Evolutionary conservation across 1,140 invertebrate genomes (phyloP), one percentile per base, ranked within the genome.

Genomic region (Lepidotrigona ventralis): DNA sequence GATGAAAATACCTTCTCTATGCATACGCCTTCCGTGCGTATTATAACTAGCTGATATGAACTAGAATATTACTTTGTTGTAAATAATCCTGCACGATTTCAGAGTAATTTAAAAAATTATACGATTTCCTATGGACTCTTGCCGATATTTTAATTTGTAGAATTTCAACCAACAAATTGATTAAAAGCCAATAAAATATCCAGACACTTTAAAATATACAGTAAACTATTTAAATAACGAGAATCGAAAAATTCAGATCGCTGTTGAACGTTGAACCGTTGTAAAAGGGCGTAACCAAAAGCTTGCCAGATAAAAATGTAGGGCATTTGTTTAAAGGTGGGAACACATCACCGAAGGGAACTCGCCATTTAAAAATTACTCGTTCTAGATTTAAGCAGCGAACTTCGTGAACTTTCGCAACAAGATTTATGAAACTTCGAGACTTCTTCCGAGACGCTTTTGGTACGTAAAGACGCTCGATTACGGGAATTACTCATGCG

Each of bases 381-480:
- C 9, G 46, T 2, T 64, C 19, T 19, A 58, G 58, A 71, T 78
- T 71, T 83, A 64, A n/a, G 12, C 23, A 29, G 23, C 1, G 21
- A 83, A 79, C 51, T 83, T 79, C 15, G 23, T 8, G 17, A 71
- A 83, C 29, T 72, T 72, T 26, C 0, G 46, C 26, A 6, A 29
- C 51, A 23, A 64, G 68, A 83, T 83, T 83, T 83, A 79, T 63
- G 81, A 83, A 71, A 71, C 15, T 64, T 79, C 11, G 23, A 19
- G 23, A 64, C 54, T 83, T 39, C 75, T 26, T 83, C 2, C 9
- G 72, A 79, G 72, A 79, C 23, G 33, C 23, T 69, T 46, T 75
- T 54, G 29, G 17, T n/a, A 53, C 63, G 51, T 11, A 11, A 33
- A 39, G 23, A 39, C 60, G 51, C 17, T 15, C 60, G 51, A 51